Evolutionary conservation across 2,888 invertebrate genomes (phyloP).

Genomic region (Ceramica pisi): DNA sequence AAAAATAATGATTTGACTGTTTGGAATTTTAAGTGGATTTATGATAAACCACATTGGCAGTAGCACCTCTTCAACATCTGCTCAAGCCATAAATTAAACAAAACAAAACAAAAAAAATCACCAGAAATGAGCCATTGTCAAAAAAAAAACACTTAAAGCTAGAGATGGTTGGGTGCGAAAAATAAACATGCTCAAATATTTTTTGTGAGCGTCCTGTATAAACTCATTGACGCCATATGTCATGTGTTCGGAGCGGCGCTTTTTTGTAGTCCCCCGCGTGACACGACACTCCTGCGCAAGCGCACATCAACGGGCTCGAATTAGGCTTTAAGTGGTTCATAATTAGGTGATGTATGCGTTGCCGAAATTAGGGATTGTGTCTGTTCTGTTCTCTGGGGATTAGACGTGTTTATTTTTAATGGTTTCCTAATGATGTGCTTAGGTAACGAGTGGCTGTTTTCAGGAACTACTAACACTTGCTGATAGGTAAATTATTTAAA

Average conservation of each 20-base stretch:
- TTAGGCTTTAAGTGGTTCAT: conserved; percentile 59
- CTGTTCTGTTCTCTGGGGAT: conserved; percentile 38
- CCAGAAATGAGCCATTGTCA: neutral
- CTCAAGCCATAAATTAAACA: neutral
- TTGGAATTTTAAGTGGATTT: conserved; percentile 20
- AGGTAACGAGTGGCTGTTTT: neutral
- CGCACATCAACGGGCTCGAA: conserved; percentile 60
- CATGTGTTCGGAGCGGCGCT: conserved; percentile 75
- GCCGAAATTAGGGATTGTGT: conserved; percentile 42
- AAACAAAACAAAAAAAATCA: neutral
- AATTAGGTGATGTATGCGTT: conserved; percentile 57
- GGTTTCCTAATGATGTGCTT: neutral
- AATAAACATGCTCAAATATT: conserved; percentile 53
- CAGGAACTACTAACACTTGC: no score
- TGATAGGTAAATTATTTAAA: no score
- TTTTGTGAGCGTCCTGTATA: conserved; percentile 70
- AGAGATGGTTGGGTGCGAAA: conserved; percentile 48
- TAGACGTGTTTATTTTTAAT: conserved; percentile 3
- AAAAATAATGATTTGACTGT: neutral
- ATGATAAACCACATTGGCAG: conserved; percentile 4
- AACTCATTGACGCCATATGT: conserved; percentile 79
- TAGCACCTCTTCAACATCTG: conserved; percentile 38
- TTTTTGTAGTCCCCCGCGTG: conserved; percentile 79
- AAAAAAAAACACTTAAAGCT: conserved; percentile 22
- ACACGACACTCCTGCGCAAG: conserved; percentile 69